Conservation (phyloP, 1,140 invertebrate species). For the Dendroctonus ponderosae region DNA sequence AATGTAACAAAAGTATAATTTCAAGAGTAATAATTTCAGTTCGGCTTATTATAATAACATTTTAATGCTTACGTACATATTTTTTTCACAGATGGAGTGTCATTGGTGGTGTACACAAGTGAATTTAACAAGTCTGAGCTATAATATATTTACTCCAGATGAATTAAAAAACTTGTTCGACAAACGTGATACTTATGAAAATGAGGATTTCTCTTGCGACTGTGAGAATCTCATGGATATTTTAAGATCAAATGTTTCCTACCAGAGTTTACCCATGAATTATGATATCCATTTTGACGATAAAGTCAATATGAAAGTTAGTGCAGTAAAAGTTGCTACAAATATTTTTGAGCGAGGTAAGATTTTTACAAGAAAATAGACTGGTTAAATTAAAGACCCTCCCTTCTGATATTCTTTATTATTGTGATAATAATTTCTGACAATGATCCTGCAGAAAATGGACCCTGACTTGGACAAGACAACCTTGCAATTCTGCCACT, state of each 20-base stretch:
- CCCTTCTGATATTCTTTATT: no score
- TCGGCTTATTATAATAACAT: no score
- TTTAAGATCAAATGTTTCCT: conserved; percentile 27
- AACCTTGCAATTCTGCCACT: no score
- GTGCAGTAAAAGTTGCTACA: conserved; percentile 43
- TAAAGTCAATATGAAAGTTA: conserved; percentile 45
- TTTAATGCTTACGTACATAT: no score
- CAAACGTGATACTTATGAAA: conserved; percentile 19
- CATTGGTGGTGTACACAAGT: conserved; percentile 43
- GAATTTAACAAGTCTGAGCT: conserved; percentile 16
- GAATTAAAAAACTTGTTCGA: conserved; percentile 30
- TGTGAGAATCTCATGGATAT: conserved; percentile 34
- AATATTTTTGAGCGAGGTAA: conserved; percentile 46
- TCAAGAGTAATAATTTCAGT: no score
- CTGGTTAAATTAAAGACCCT: no score
- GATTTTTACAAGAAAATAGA: no score
- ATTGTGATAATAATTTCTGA: neutral
- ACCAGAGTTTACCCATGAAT: conserved; percentile 37
- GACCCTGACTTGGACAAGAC: no score
- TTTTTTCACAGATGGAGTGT: conserved; percentile 40
- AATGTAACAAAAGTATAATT: no score
- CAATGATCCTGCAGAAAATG: no score
- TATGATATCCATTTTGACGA: conserved; percentile 42
- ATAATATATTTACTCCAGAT: conserved; percentile 31
- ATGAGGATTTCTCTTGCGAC: conserved; percentile 35